Evolutionary conservation across 2,888 invertebrate species (phyloP).

Genomic region (Limnephilus auricula): DNA sequence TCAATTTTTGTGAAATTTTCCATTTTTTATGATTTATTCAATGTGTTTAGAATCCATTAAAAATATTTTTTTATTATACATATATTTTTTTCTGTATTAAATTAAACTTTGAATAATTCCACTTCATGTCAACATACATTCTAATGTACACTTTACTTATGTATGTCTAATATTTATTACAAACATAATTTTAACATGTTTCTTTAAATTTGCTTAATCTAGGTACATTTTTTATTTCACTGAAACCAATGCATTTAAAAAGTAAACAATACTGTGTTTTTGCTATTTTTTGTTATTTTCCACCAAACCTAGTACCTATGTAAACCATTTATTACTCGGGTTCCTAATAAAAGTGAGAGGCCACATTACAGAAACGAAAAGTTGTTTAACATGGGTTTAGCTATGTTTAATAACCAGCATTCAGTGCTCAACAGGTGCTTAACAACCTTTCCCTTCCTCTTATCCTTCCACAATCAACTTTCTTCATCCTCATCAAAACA

Average conservation of each 20-base stretch:
- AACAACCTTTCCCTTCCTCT: background rate
- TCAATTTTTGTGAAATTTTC: background rate
- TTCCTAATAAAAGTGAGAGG: background rate
- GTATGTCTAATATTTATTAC: too few relatives aligned
- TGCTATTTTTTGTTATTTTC: background rate
- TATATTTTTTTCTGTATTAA: too few relatives aligned
- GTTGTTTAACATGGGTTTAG: background rate
- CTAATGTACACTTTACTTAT: too few relatives aligned
- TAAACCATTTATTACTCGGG: background rate
- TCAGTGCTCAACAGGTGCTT: background rate
- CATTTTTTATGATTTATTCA: background rate
- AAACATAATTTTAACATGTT: too few relatives aligned
- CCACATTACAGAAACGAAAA: background rate
- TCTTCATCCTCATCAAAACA: background rate
- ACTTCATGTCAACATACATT: too few relatives aligned
- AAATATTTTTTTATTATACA: too few relatives aligned
- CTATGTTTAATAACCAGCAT: background rate
- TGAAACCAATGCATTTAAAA: too few relatives aligned
- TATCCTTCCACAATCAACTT: background rate
- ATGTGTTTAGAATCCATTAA: background rate
- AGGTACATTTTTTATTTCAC: too few relatives aligned
- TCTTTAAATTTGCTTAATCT: too few relatives aligned
- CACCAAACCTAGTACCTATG: background rate
- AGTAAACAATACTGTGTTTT: too few relatives aligned
- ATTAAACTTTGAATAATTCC: too few relatives aligned